Conservation (phyloP, 2,888 invertebrate genomes). For the Drosophila fulvimacula region DNA sequence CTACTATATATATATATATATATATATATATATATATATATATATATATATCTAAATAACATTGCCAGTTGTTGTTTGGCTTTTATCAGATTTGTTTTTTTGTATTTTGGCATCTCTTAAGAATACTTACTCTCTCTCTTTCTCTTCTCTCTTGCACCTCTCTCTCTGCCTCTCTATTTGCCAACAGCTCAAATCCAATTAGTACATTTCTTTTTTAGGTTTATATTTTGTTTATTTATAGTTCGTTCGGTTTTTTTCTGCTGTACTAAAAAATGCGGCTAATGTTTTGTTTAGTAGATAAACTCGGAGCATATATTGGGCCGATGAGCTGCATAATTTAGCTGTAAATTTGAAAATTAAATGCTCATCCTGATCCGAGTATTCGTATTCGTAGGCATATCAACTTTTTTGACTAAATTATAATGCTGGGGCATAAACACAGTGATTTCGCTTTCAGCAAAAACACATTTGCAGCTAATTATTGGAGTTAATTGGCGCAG, state of each 20-base stretch:
- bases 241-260: slow-evolving; percentile 16
- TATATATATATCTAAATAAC: background rate
- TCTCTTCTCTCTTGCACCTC: slow-evolving; percentile 4
- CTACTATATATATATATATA: background rate
- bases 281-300: slow-evolving; percentile 48
- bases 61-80: slow-evolving; percentile 38
- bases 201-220: slow-evolving; percentile 43
- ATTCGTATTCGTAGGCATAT: background rate
- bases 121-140: slow-evolving; percentile 2
- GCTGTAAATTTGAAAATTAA: slow-evolving; percentile 1
- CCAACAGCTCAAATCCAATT: slow-evolving; percentile 61
- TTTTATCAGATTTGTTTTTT: slow-evolving; percentile 6
- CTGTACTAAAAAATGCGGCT: slow-evolving; percentile 45
- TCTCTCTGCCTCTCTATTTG: slow-evolving; percentile 4
- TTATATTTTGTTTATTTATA: slow-evolving; percentile 58
- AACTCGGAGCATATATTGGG: slow-evolving; percentile 40
- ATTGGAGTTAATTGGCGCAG: slow-evolving; percentile 30
- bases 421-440: background rate
- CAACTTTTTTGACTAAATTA: background rate
- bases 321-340: slow-evolving; percentile 24
- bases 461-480: slow-evolving; percentile 13
- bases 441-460: slow-evolving; percentile 3
- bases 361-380: background rate
- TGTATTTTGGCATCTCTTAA: slow-evolving; percentile 10
- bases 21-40: slow-evolving; percentile 1